These are phyloP conservation scores for Callimorpha dominula DNA, from an alignment of 2,888 invertebrate genomes.

Conservation along the genomic window DNA sequence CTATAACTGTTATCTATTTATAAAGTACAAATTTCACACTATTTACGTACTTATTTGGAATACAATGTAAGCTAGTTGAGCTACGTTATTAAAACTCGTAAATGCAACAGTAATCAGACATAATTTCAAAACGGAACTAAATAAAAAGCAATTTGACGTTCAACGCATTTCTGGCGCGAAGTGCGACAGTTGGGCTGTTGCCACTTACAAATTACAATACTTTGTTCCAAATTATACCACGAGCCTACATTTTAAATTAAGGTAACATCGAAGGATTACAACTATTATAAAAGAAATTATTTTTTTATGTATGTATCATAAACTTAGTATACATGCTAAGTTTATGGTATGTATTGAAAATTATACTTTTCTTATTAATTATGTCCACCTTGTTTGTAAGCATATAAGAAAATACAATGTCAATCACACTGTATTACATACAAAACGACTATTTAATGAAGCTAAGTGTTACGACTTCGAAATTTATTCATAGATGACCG, in stretches of 20 bases:
- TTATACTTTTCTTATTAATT: too few relatives aligned
- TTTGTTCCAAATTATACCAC: background rate
- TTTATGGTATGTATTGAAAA: too few relatives aligned
- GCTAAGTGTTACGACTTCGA: too few relatives aligned
- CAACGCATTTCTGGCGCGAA: constrained; percentile 76
- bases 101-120: constrained; percentile 7
- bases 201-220: background rate
- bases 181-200: constrained; percentile 42
- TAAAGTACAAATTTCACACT: background rate
- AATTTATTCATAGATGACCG: too few relatives aligned
- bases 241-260: background rate
- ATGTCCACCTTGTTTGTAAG: too few relatives aligned
- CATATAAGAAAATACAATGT: too few relatives aligned
- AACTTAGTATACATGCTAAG: too few relatives aligned
- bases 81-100: background rate
- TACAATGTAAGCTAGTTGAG: background rate
- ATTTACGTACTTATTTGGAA: constrained; percentile 26
- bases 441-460: too few relatives aligned
- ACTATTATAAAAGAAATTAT: too few relatives aligned
- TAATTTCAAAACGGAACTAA: constrained; percentile 31
- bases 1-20: background rate
- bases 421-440: too few relatives aligned
- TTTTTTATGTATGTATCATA: too few relatives aligned
- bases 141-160: constrained; percentile 51
- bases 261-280: background rate